Base-by-base conservation (phyloP, 2,113 vertebrate species). In the Enhydra lutris region DNA sequence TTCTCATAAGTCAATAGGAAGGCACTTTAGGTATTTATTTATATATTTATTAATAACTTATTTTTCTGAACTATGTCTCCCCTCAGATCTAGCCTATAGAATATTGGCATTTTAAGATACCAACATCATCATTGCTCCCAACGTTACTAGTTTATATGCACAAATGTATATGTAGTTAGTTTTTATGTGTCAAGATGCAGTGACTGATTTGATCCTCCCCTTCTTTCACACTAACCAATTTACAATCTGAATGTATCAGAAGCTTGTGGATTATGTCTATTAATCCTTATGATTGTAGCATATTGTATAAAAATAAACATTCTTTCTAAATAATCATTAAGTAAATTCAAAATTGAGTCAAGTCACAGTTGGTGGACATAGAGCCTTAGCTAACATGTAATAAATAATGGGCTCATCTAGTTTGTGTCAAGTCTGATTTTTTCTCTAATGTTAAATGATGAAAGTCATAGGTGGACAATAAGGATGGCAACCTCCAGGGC, bases 281-380 rank as follows among this genome's bases (percentile, higher is more conserved):
- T 79, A 94, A 91, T 97, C 94, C 29, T 98, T 98, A 86, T 96
- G 97, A 95, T 96, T 31, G 31, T 45, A 97, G 91, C 73, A 94
- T 80, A 87, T 92, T 96, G 97, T 89, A 20, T 91, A 85, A 97
- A 97, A 73, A 39, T 74, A 84, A 15, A n/a, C 59, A 79, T 97
- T 88, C 24, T 36, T 93, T 97, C 80, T 97, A 97, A 96, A 95
- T 97, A 96, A 96, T 78, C 39, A 74, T 79, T 78, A 88, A 98
- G 95, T 69, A 91, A 87, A 26, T 97, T 86, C 29, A 86, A 67
- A 96, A 92, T 92, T 3, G 45, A 26, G 42, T 73, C 42, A 92
- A 18, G 63, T 97, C 73, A 84, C 24, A 76, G 3, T 0, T 94
- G 45, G 18, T 50, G 45, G 50, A 3, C 81, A 83, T 24, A 80